Base-by-base conservation (phyloP, 1,140 invertebrate genomes). In the Laupala kohalensis region DNA sequence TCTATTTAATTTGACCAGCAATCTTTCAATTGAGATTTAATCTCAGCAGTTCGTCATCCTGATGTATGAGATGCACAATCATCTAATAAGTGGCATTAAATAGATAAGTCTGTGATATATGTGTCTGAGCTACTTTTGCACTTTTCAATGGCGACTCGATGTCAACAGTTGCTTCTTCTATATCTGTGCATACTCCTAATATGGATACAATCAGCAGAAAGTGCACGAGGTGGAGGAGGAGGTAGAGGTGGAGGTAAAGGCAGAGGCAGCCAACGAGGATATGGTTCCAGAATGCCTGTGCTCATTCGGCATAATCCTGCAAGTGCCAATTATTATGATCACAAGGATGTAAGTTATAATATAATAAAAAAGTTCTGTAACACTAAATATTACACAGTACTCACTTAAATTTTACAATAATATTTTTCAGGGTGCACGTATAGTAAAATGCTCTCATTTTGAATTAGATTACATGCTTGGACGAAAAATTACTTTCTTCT, bases 291-390 rank as follows among this genome's bases (percentile, higher is more conserved):
- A 13, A 83, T 86, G 78, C 87, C 86, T 0, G 85, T 88, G 62
- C 78, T 86, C n/a, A 88, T 89, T 71, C 84, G 87, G 71, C 84
- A 87, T 77, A 88, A 87, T 77, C 86, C 86, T 28, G 87, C 87
- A 69, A 85, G 87, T 24, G 83, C 83, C 19, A 85, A 83, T 76
- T 91, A 90, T 78, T 91, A 90, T 74, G 86, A 89, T 74, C 85
- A 91, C 76, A 89, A 89, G 80, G 88, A 90, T 77, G 89, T 90
- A 79, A 86, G 84, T 83, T 2, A 4, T 19, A 53, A 53, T 53
- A 53, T 53, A 19, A 25, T 68, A 25, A 24, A 30, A 28, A 69
- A 30, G 4, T 25, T 27, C 23, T 25, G 6, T 26, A 3, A 6
- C 26, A 37, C 15, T 69, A 30, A 9, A 3, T 3, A 26, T 1